Conservation (phyloP, 2,888 invertebrate species). For the Sipha maydis region DNA sequence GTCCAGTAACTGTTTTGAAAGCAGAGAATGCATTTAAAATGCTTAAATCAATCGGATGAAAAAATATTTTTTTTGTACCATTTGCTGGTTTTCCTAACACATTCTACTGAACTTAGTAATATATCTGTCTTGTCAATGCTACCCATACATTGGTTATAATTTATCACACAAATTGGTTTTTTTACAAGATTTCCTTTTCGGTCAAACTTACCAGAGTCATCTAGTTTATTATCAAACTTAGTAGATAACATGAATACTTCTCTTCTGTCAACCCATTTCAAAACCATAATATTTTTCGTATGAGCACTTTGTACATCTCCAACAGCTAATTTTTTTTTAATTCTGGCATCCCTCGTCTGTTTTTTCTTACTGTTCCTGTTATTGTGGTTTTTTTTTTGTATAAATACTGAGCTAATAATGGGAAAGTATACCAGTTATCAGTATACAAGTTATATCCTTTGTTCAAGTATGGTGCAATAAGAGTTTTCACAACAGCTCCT, state of each 20-base stretch:
- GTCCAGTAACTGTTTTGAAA: no score
- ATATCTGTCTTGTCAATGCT: constrained; percentile 2
- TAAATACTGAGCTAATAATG: no score
- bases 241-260: constrained; percentile 16
- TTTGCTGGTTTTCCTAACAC: constrained; percentile 22
- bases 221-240: no score
- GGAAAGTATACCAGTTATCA: no score
- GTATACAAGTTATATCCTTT: constrained; percentile 62
- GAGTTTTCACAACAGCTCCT: constrained; percentile 62
- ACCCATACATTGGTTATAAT: not conserved
- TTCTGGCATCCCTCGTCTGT: constrained; percentile 16
- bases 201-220: no score
- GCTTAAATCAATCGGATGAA: not conserved
- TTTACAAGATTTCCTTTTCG: no score
- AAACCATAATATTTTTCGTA: constrained; percentile 53
- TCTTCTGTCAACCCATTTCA: constrained; percentile 59
- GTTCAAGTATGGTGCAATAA: constrained; percentile 61
- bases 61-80: constrained; percentile 23
- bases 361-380: constrained; percentile 60
- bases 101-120: not conserved
- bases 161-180: no score
- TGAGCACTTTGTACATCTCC: constrained; percentile 56
- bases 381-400: constrained; percentile 55
- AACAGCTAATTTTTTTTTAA: constrained; percentile 37
- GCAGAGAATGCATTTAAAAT: no score